A percentile compares a stretch with the other conserved stretches of the same genome.
Conservation (phyloP, 1,140 invertebrate species). For the Ceratoteleas bidentatus region DNA sequence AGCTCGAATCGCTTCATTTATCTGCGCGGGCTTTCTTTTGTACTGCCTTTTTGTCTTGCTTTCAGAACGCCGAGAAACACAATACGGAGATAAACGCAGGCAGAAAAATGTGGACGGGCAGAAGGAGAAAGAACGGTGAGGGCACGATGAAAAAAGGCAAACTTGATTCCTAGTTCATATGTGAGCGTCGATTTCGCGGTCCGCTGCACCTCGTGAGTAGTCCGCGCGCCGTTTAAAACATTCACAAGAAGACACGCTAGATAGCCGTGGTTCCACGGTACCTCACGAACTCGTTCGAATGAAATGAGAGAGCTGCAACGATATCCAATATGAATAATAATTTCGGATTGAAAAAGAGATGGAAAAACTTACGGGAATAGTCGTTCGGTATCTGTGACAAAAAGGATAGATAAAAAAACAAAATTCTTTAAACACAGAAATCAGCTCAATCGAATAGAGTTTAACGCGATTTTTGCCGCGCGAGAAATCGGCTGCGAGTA, state of each 20-base stretch:
- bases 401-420: too few species aligned
- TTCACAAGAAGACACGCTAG: conserved; percentile 68
- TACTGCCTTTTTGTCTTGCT: conserved; percentile 27
- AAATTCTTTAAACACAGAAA: too few species aligned
- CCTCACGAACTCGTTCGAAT: conserved; percentile 67
- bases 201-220: conserved; percentile 80
- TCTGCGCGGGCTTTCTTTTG: conserved; percentile 31
- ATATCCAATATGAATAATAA: conserved; percentile 40
- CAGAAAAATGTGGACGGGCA: conserved; percentile 56
- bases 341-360: background rate
- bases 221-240: conserved; percentile 74
- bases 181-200: conserved; percentile 82
- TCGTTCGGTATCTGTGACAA: too few species aligned
- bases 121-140: conserved; percentile 31
- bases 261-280: conserved; percentile 71
- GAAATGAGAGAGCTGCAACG: conserved; percentile 37
- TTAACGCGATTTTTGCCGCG: background rate
- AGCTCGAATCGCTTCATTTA: conserved; percentile 38
- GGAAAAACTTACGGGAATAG: background rate
- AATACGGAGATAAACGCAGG: conserved; percentile 54
- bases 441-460: conserved; percentile 1
- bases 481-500: conserved; percentile 3
- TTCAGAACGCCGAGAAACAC: conserved; percentile 45
- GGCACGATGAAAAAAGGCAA: conserved; percentile 63
- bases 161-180: conserved; percentile 77